Evolutionary conservation across 1,140 invertebrate genomes (phyloP).

Genomic region (Sesamia nonagrioides): DNA sequence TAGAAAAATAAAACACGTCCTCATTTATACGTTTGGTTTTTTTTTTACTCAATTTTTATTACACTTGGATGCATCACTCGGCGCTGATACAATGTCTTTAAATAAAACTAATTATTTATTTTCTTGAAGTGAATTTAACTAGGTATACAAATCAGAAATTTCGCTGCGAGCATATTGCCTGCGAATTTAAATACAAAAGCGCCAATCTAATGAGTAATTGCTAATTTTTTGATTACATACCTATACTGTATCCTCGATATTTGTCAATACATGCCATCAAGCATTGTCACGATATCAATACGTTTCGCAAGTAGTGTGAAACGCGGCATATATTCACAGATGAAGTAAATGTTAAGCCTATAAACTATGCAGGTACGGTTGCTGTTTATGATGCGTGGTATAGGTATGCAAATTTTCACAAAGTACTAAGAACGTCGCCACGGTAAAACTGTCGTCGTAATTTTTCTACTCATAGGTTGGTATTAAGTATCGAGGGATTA

Average conservation of each 20-base stretch:
- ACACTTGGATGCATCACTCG: background rate
- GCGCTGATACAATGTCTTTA: background rate
- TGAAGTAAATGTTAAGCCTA: constrained; percentile 2
- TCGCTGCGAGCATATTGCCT: background rate
- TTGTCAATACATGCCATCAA: background rate
- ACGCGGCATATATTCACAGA: background rate
- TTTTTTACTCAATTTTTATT: background rate
- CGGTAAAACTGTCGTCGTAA: background rate
- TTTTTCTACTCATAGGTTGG: background rate
- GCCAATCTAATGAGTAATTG: background rate
- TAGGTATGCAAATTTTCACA: constrained; percentile 1
- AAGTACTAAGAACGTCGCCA: background rate
- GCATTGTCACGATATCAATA: background rate
- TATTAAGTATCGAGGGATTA: background rate
- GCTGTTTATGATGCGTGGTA: background rate
- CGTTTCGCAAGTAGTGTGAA: background rate
- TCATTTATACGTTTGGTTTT: too few relatives aligned
- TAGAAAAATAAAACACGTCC: too few relatives aligned
- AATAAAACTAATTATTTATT: background rate
- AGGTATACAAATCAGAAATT: too few relatives aligned
- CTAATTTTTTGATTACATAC: background rate
- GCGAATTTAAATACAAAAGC: background rate
- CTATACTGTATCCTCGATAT: background rate
- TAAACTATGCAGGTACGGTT: background rate
- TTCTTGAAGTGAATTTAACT: too few relatives aligned